Evolutionary conservation across 1,140 invertebrate species (phyloP).

Genomic region (Drosophila lini): DNA sequence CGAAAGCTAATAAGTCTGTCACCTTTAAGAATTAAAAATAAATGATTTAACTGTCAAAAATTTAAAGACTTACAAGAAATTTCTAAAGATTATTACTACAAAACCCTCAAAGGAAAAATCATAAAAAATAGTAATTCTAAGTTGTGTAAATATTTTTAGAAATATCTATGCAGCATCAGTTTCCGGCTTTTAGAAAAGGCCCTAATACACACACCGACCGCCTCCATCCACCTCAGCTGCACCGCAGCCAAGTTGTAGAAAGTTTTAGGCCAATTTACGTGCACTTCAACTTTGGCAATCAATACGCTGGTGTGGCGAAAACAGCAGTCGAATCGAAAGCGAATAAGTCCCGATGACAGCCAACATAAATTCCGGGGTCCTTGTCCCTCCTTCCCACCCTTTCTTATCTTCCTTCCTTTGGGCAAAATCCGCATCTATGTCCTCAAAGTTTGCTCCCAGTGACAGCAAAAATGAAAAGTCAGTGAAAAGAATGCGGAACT

Average conservation of each 20-base stretch:
- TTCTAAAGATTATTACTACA: no score
- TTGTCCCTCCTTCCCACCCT: neutral
- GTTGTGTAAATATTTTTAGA: no score
- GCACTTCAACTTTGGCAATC: conserved; percentile 25
- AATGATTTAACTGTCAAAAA: no score
- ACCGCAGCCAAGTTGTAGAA: conserved; percentile 5
- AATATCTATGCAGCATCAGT: no score
- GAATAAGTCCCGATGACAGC: conserved; percentile 20
- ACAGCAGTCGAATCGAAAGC: conserved; percentile 16
- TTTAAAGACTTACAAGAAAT: no score
- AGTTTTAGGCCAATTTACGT: conserved; percentile 25
- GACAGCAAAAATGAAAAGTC: conserved; percentile 4
- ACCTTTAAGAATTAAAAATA: no score
- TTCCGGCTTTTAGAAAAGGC: no score
- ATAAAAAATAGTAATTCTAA: no score
- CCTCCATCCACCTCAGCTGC: no score
- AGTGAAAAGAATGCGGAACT: neutral
- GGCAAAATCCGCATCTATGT: neutral
- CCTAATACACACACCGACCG: no score
- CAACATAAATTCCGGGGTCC: conserved; percentile 15
- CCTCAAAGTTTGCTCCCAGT: conserved; percentile 10
- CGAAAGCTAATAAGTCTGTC: no score
- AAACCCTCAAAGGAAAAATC: no score
- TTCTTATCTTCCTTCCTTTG: neutral
- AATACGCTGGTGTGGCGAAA: conserved; percentile 11